Percentiles rank a stretch among this genome's conserved stretches.
These are phyloP conservation scores for Xenotilapia longispinis DNA, from an alignment of 2,113 vertebrate genomes.

Conservation along the genomic window DNA sequence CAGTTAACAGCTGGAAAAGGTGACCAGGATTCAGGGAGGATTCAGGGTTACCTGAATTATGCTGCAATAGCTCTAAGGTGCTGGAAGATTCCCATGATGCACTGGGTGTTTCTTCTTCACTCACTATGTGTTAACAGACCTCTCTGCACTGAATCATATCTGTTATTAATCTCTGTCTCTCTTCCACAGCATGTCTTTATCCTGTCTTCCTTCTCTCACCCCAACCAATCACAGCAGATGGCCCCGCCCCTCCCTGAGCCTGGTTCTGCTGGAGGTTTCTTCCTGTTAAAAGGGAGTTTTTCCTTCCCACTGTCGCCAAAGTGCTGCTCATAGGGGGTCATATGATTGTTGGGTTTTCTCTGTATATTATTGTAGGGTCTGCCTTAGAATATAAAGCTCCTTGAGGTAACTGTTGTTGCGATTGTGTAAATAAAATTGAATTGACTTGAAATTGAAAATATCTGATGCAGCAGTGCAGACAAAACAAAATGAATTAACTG, in stretches of 20 bases:
- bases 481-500: background rate
- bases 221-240: background rate
- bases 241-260: background rate
- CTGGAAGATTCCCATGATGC: too few species aligned
- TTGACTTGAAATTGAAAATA: background rate
- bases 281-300: background rate
- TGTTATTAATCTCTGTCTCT: too few species aligned
- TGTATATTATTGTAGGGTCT: accelerated
- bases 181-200: too few species aligned
- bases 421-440: background rate
- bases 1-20: background rate
- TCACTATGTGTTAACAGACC: too few species aligned
- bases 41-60: too few species aligned
- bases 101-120: too few species aligned
- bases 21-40: background rate
- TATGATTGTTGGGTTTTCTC: background rate
- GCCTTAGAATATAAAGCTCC: accelerated
- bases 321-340: background rate
- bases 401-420: accelerated
- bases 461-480: accelerated
- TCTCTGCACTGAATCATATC: too few species aligned
- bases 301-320: background rate
- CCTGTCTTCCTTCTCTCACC: accelerated
- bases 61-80: too few species aligned
- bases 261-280: accelerated